These are phyloP conservation scores for Lamellibrachia columna DNA, from an alignment of 2,888 invertebrate genomes.

Conservation along the genomic window DNA sequence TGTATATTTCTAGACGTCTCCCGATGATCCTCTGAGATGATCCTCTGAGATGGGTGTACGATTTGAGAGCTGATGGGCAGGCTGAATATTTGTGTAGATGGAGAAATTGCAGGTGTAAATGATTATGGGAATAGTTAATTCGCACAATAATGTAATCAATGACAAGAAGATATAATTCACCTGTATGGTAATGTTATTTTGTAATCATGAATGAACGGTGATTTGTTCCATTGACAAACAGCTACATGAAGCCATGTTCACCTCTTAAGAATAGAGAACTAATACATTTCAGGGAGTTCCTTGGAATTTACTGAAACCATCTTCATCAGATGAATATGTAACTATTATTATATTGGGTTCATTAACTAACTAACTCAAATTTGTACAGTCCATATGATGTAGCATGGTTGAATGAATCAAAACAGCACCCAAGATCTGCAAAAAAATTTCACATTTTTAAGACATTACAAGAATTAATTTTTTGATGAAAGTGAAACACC, in stretches of 20 bases:
- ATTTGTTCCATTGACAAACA: not conserved
- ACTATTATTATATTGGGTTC: not conserved
- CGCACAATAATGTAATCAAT: not conserved
- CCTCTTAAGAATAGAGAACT: not conserved
- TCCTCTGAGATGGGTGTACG: not conserved
- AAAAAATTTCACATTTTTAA: not conserved
- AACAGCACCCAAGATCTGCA: not conserved
- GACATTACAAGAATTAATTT: not conserved
- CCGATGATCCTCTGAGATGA: not conserved
- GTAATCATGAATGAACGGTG: not conserved
- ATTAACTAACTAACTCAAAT: not conserved
- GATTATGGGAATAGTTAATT: not conserved
- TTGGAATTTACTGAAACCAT: not conserved
- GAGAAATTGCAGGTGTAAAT: not conserved
- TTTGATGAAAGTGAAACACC: not conserved
- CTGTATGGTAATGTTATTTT: not conserved
- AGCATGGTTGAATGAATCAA: not conserved
- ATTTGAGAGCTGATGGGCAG: slow-evolving; percentile 2
- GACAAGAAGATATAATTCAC: not conserved
- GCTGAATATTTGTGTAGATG: not conserved
- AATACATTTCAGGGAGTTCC: not conserved
- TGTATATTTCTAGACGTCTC: not conserved
- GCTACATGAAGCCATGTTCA: not conserved
- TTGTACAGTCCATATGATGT: not conserved
- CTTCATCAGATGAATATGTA: not conserved